These are phyloP conservation scores for Epizoanthus illoricatus DNA, from an alignment of 92 coral and sea anemone genomes.

Conservation along the genomic window DNA sequence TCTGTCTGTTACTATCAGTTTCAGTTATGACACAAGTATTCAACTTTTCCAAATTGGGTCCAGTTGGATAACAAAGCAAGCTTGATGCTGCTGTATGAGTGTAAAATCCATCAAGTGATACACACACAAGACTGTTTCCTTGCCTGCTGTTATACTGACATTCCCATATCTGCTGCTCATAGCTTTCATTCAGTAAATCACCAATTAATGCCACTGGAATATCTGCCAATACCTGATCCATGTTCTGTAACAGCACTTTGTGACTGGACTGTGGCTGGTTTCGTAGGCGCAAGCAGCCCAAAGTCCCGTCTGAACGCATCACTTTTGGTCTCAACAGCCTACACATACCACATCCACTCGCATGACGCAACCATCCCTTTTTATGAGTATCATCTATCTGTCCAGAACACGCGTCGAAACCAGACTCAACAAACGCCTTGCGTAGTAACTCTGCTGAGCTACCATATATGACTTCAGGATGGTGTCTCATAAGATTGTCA, in stretches of 20 bases:
- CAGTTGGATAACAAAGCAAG: constrained; percentile 70
- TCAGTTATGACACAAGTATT: constrained; percentile 46
- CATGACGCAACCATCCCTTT: background rate
- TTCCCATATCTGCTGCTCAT: constrained; percentile 40
- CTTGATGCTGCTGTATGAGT: constrained; percentile 13
- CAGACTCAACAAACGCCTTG: constrained; percentile 40
- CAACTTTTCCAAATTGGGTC: constrained; percentile 57
- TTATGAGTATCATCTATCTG: background rate
- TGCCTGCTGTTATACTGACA: constrained; percentile 61
- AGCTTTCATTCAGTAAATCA: constrained; percentile 67
- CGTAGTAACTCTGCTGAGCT: constrained; percentile 45
- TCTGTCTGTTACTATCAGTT: background rate
- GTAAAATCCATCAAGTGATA: background rate
- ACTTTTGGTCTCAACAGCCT: background rate
- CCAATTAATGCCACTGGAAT: constrained; percentile 54
- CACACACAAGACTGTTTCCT: constrained; percentile 73
- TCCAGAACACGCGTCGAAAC: background rate
- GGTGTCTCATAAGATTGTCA: constrained; percentile 53
- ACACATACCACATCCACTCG: background rate
- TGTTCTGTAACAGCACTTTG: constrained; percentile 1
- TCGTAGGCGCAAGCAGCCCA: too few species aligned
- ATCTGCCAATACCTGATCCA: constrained; percentile 54
- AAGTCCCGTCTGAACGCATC: too few species aligned
- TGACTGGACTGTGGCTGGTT: background rate
- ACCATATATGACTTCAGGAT: constrained; percentile 59